phyloP scores from a whole-genome alignment of 2,888 invertebrate species.

The Eueremaeus valkanovi region DNA sequence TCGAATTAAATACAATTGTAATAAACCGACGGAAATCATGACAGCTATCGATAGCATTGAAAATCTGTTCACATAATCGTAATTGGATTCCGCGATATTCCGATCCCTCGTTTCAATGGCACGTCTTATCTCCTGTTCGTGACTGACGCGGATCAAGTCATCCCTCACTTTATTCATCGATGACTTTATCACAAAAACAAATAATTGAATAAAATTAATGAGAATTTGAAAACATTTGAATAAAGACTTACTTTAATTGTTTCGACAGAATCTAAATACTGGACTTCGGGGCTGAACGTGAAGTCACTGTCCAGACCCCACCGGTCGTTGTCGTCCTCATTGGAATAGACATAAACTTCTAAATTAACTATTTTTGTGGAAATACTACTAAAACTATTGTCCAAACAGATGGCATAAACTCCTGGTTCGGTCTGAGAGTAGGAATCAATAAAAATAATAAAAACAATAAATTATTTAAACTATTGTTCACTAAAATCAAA shows the following conservation, averaged over 20 bases:
- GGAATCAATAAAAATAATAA: too few relatives aligned
- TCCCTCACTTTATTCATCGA: conserved; percentile 62
- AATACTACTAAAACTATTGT: conserved; percentile 77
- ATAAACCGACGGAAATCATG: conserved; percentile 67
- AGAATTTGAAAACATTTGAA: background rate
- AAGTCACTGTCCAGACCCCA: conserved; percentile 57
- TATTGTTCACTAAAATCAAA: background rate
- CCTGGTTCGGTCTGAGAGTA: conserved; percentile 56
- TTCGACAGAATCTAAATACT: conserved; percentile 58
- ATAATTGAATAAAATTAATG: conserved; percentile 4
- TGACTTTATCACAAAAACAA: conserved; percentile 57
- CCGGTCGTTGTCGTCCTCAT: conserved; percentile 53
- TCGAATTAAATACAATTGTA: conserved; percentile 71
- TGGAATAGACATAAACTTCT: conserved; percentile 62
- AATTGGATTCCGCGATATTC: conserved; percentile 74
- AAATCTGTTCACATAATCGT: conserved; percentile 73
- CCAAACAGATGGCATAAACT: conserved; percentile 79
- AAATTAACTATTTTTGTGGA: conserved; percentile 79
- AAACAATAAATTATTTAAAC: too few relatives aligned
- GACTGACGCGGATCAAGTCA: conserved; percentile 51
- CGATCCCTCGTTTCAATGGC: conserved; percentile 75
- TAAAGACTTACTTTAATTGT: conserved; percentile 53
- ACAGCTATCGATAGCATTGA: conserved; percentile 67
- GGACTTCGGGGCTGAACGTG: conserved; percentile 54
- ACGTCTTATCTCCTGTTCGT: conserved; percentile 61